A percentile compares a stretch with the other conserved stretches of the same genome.
Evolutionary conservation across 2,888 invertebrate genomes (phyloP).

Genomic region (Sphaerophoria rueppellii): DNA sequence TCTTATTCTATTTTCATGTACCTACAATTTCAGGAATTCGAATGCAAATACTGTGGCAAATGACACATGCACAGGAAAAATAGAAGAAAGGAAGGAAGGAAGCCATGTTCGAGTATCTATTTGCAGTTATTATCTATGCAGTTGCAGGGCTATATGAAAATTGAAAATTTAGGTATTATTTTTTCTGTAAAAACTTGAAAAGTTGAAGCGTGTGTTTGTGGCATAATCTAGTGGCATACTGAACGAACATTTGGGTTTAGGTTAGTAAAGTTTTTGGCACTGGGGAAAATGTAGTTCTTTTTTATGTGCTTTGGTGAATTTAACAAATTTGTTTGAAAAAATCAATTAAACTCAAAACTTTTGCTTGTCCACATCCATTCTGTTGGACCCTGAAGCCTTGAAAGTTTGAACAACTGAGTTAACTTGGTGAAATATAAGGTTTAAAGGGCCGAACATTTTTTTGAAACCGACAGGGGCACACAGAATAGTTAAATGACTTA

Average conservation of each 20-base stretch:
- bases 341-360: too few relatives aligned
- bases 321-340: too few relatives aligned
- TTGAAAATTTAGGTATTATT: conserved; percentile 42
- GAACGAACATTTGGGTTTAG: neutral
- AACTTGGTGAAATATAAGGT: too few relatives aligned
- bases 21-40: conserved; percentile 20
- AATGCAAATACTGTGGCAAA: conserved; percentile 49
- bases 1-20: conserved; percentile 25
- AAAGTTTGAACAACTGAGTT: too few relatives aligned
- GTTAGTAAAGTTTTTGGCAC: too few relatives aligned
- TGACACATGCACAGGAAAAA: neutral
- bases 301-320: too few relatives aligned
- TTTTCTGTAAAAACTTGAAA: conserved; percentile 4
- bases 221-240: conserved; percentile 53
- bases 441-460: too few relatives aligned
- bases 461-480: too few relatives aligned
- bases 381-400: too few relatives aligned
- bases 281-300: too few relatives aligned
- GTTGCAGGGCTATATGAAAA: conserved; percentile 41
- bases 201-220: conserved; percentile 47
- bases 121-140: conserved; percentile 6
- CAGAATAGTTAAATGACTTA: too few relatives aligned
- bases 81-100: conserved; percentile 36
- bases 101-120: conserved; percentile 9
- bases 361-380: too few relatives aligned